phyloP scores from a whole-genome alignment of 2,797 vertebrate species.

The Chaetophractus vellerosus region DNA sequence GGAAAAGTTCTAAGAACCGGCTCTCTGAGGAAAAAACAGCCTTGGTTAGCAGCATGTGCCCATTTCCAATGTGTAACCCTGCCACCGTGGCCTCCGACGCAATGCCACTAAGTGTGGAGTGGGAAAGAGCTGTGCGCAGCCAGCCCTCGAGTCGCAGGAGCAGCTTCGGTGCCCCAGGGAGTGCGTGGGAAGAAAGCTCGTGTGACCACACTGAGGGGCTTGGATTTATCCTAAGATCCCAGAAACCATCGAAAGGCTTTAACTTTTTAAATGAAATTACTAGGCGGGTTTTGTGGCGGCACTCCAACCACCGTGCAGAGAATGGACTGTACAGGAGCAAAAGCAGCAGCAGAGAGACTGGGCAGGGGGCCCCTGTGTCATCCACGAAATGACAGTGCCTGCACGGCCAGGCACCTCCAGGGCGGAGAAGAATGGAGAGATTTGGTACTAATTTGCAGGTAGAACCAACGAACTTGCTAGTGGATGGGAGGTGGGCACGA shows the following conservation, averaged over 20 bases:
- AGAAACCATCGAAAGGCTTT: not conserved
- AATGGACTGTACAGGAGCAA: not conserved
- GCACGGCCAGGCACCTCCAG: not conserved
- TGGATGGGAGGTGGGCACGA: not conserved
- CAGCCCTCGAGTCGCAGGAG: not conserved
- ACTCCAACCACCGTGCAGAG: not conserved
- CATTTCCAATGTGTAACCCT: not conserved
- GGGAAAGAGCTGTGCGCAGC: not conserved
- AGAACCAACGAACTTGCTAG: not conserved
- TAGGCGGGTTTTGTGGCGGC: not conserved
- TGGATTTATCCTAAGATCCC: not conserved
- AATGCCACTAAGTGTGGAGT: not conserved
- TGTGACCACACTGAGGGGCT: not conserved
- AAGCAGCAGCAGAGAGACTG: not conserved
- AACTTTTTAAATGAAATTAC: too few relatives aligned
- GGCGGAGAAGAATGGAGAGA: not conserved
- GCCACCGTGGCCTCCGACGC: too few relatives aligned
- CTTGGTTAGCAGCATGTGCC: not conserved
- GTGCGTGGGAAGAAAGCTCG: not conserved
- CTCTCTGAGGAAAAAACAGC: not conserved
- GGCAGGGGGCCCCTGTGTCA: not conserved
- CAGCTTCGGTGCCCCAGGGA: too few relatives aligned
- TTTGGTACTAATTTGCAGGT: not conserved
- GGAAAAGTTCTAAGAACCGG: not conserved
- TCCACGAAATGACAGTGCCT: not conserved